Evolutionary conservation across 2,888 invertebrate genomes (phyloP).

Genomic region (Hypomecis punctinalis): DNA sequence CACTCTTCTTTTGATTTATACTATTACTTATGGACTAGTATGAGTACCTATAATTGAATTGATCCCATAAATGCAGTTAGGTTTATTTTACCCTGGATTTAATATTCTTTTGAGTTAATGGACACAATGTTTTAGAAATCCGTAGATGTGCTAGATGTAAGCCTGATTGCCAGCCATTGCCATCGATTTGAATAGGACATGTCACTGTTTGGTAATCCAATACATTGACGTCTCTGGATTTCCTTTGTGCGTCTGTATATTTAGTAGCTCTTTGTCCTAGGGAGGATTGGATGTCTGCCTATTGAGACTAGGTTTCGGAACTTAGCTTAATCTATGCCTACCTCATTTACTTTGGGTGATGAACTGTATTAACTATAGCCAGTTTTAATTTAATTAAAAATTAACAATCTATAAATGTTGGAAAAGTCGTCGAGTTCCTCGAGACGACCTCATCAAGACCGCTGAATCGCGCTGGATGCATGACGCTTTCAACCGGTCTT

Average conservation of each 20-base stretch:
- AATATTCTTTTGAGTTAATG: background rate
- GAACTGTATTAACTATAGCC: too few species aligned
- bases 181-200: conserved; percentile 9
- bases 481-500: too few species aligned
- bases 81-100: too few species aligned
- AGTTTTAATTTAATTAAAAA: too few species aligned
- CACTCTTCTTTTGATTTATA: too few species aligned
- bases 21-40: too few species aligned
- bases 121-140: too few species aligned
- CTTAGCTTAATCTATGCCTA: background rate
- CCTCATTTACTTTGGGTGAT: too few species aligned
- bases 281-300: conserved; percentile 2
- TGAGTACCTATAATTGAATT: background rate
- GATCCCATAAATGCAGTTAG: background rate
- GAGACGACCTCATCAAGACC: too few species aligned
- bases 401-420: too few species aligned
- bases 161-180: background rate
- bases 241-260: conserved; percentile 7
- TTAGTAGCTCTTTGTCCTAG: background rate
- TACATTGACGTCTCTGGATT: conserved; percentile 4
- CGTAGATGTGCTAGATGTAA: background rate
- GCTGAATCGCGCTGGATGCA: too few species aligned
- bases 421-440: too few species aligned
- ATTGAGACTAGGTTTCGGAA: background rate
- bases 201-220: conserved; percentile 4